phyloP scores from a whole-genome alignment of 1,140 invertebrate species.

The Brachionus asplanchnoidis region DNA sequence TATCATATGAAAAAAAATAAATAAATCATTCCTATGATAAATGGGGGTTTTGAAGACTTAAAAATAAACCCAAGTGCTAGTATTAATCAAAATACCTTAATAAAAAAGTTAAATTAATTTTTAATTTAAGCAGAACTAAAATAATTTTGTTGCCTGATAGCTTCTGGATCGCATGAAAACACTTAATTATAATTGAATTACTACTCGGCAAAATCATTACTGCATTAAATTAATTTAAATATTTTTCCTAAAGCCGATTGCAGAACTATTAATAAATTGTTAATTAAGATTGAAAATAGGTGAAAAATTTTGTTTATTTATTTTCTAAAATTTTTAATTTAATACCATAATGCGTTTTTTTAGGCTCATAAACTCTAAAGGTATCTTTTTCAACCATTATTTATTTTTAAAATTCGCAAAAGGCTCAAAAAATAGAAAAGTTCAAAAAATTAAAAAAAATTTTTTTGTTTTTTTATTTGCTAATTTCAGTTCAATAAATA shows the following conservation, averaged over 20 bases:
- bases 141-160: neutral
- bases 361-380: neutral
- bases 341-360: neutral
- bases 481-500: too few relatives aligned
- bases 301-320: neutral
- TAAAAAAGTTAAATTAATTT: too few relatives aligned
- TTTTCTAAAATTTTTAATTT: neutral
- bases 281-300: neutral
- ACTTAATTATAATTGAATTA: too few relatives aligned
- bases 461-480: too few relatives aligned
- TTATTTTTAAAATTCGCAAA: neutral
- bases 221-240: neutral
- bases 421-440: neutral
- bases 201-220: neutral
- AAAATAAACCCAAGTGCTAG: too few relatives aligned
- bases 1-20: too few relatives aligned
- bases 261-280: neutral
- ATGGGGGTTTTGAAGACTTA: too few relatives aligned
- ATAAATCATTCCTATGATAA: too few relatives aligned
- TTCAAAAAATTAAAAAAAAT: neutral
- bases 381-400: neutral
- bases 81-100: too few relatives aligned
- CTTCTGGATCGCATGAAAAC: neutral
- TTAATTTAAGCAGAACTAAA: too few relatives aligned
- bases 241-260: neutral